These are phyloP conservation scores for Pseudochromis fuscus DNA, from an alignment of 2,797 vertebrate genomes.

Conservation along the genomic window DNA sequence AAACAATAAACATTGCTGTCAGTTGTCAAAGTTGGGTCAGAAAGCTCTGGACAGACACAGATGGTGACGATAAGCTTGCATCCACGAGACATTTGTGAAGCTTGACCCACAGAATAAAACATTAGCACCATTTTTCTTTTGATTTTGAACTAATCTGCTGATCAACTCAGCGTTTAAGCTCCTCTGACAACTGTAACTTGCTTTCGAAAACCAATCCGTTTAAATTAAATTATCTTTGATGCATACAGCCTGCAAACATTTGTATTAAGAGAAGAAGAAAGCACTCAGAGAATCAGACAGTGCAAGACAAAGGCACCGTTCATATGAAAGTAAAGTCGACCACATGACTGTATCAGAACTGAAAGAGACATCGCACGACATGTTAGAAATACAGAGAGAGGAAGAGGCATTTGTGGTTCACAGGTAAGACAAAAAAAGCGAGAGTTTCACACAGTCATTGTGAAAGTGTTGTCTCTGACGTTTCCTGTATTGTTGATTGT, in stretches of 20 bases:
- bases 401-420: conserved; percentile 7
- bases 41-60: too few species aligned
- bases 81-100: too few species aligned
- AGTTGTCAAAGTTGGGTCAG: too few species aligned
- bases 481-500: too few species aligned
- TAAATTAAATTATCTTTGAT: neutral
- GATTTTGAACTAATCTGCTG: too few species aligned
- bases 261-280: neutral
- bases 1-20: too few species aligned
- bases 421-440: neutral
- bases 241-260: neutral
- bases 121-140: too few species aligned
- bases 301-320: neutral
- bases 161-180: neutral
- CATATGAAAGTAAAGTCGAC: neutral
- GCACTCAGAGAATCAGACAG: neutral
- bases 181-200: neutral
- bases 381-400: neutral
- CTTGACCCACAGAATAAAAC: too few species aligned
- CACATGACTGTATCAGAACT: neutral
- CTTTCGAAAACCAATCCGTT: neutral
- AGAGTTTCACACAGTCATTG: neutral
- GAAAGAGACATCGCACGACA: neutral
- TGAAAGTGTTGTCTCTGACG: neutral
- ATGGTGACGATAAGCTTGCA: too few species aligned